Base-by-base conservation (phyloP, 2,797 vertebrate genomes). In the Lepidocolaptes lacrymiger region DNA sequence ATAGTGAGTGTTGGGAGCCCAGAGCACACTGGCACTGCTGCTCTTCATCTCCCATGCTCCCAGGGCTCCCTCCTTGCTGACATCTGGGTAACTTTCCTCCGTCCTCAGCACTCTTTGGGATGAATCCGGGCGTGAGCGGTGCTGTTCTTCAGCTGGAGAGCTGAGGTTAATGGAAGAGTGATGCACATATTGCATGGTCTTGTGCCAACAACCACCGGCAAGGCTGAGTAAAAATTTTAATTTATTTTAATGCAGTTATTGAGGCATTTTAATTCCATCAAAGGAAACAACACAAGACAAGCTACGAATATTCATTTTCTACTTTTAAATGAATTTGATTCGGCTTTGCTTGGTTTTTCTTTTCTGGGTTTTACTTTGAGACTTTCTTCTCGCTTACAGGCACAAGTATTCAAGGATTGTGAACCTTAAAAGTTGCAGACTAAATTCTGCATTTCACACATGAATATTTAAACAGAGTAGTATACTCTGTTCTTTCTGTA, bases 1-100 rank as follows among this genome's bases (percentile, higher is more conserved):
- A 20, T 2, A 1, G 26, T 0, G 1, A 28, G n/a, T 14, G 17
- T 3, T 0, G 0, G 52, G 28, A 21, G 28, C 11, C 12, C 0
- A 1, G 24, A 37, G 23, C 24, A 7, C 0, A 0, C 36, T 12
- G 37, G 44, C 34, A 0, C 26, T 39, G 54, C 80, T 78, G 66
- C 76, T 59, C 51, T 36, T 78, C 26, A 11, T 24, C 37, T 69
- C 7, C 24, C 12, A 2, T 5, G 32, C 21, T 67, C 27, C 43
- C 0, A 2, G 54, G 62, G 16, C 51, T 48, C n/a, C 28, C 74
- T 54, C 4, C 32, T 73, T 46, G 30, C 49, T 62, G 37, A 7
- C 2, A 56, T 6, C 21, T 0, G 4, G 19, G 58, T 10, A 44
- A 26, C 14, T 77, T 49, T 61, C 46, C 63, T 77, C 48, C 32